Conservation (phyloP, 2,888 invertebrate species). For the Digitonthophagus gazella region DNA sequence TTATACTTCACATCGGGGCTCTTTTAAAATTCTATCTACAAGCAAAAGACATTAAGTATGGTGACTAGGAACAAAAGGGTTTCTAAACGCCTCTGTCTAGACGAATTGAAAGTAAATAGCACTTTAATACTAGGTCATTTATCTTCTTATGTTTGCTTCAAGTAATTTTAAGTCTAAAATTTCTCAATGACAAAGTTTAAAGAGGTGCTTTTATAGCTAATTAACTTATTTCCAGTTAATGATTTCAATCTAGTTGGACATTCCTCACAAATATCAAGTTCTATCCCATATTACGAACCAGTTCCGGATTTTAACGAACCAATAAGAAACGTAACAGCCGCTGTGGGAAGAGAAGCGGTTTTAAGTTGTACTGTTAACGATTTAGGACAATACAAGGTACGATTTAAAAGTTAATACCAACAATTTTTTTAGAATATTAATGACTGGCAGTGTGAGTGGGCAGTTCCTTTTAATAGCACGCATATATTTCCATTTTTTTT, state of each 20-base stretch:
- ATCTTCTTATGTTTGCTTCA: background rate
- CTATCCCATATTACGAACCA: conserved; percentile 34
- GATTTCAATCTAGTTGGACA: conserved; percentile 9
- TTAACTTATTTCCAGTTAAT: background rate
- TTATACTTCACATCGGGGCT: background rate
- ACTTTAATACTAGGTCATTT: background rate
- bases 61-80: background rate
- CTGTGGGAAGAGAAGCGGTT: conserved; percentile 71
- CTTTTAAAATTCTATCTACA: background rate
- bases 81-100: background rate
- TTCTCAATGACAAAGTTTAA: too few species aligned
- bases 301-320: conserved; percentile 69
- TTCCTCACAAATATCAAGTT: background rate
- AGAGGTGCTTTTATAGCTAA: too few species aligned
- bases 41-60: background rate
- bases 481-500: background rate
- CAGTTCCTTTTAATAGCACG: too few species aligned
- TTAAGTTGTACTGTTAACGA: conserved; percentile 72
- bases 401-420: too few species aligned
- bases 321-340: conserved; percentile 72
- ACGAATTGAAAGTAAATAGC: background rate
- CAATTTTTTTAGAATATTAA: too few species aligned
- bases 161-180: too few species aligned
- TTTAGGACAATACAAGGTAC: conserved; percentile 72
- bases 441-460: too few species aligned